Percentiles rank a stretch among this genome's conserved stretches.
Evolutionary conservation across 1,140 invertebrate species (phyloP).

Genomic region (Monochamus saltuarius): DNA sequence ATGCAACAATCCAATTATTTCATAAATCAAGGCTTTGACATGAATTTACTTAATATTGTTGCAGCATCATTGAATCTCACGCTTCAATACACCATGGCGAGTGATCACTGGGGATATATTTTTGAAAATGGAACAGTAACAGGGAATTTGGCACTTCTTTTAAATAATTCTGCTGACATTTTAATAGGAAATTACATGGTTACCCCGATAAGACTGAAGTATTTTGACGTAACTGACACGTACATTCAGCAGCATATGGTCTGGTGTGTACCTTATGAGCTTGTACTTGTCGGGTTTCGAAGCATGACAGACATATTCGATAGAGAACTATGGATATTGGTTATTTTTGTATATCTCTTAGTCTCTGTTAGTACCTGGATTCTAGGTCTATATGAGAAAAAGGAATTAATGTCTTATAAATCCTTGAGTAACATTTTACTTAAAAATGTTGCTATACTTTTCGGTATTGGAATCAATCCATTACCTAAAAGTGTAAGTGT

Average conservation of each 20-base stretch:
- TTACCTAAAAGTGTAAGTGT: background rate
- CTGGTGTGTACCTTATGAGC: conserved; percentile 15
- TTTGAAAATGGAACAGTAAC: conserved; percentile 6
- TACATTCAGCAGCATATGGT: conserved; percentile 10
- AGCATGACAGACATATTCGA: conserved; percentile 2
- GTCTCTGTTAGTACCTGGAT: background rate
- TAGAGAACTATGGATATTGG: background rate
- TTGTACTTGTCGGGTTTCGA: background rate
- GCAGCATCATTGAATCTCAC: conserved; percentile 1
- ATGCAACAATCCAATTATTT: background rate
- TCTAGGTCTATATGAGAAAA: background rate
- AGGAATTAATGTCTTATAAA: background rate
- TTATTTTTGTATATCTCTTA: conserved; percentile 1
- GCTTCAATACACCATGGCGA: background rate
- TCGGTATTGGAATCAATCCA: conserved; percentile 2
- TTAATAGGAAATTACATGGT: conserved; percentile 4
- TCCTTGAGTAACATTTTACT: background rate
- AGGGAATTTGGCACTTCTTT: background rate
- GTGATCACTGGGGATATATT: background rate
- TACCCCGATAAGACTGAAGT: background rate
- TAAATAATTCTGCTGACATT: background rate
- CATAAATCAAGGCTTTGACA: background rate
- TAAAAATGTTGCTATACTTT: background rate
- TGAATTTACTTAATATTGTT: conserved; percentile 8
- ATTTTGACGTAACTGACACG: conserved; percentile 4